Conservation (phyloP, 2,888 invertebrate species). For the Laspeyria flexula region DNA sequence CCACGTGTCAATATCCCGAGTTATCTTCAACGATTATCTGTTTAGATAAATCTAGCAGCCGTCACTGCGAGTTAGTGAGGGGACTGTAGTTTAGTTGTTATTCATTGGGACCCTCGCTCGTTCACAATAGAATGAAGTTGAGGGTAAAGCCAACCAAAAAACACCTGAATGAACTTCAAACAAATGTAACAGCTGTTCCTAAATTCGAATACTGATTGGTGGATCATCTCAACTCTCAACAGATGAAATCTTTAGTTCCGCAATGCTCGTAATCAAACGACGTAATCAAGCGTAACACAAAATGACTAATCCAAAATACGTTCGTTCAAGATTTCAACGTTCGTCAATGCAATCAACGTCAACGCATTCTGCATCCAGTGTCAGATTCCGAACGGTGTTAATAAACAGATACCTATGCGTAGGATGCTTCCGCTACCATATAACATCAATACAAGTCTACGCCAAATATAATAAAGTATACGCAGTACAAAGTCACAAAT, state of each 20-base stretch:
- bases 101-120: conserved; percentile 60
- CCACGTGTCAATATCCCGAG: conserved; percentile 33
- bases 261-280: conserved; percentile 28
- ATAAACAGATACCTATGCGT: conserved; percentile 57
- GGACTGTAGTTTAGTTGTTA: conserved; percentile 64
- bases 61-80: conserved; percentile 54
- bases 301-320: conserved; percentile 37
- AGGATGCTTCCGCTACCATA: conserved; percentile 60
- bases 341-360: conserved; percentile 41
- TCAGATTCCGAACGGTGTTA: conserved; percentile 57
- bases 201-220: conserved; percentile 22
- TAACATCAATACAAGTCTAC: conserved; percentile 45
- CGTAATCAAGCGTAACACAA: conserved; percentile 33
- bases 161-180: conserved; percentile 23
- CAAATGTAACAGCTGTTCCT: conserved; percentile 41
- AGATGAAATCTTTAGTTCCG: conserved; percentile 38
- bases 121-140: conserved; percentile 41
- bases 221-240: conserved; percentile 19
- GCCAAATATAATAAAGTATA: conserved; percentile 56
- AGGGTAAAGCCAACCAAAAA: conserved; percentile 41
- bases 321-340: conserved; percentile 33
- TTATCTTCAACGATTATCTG: conserved; percentile 67
- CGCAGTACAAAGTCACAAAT: conserved; percentile 40
- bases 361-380: conserved; percentile 45
- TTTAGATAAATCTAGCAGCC: conserved; percentile 67